Base-by-base conservation (phyloP, 2,888 invertebrate species). In the Lymantria monacha region DNA sequence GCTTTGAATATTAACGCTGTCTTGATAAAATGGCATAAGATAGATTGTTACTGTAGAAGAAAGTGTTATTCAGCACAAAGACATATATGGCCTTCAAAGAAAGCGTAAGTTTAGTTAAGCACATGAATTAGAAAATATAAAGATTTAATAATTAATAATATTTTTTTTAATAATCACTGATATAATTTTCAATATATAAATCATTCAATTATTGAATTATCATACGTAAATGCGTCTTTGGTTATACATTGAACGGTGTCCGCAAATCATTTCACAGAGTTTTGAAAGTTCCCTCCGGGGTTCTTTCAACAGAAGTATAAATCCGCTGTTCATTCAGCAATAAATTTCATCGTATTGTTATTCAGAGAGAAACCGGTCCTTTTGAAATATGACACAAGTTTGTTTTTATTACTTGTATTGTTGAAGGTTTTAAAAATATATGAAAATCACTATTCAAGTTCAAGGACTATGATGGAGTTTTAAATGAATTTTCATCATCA, bases 281-380 rank as follows among this genome's bases (percentile, higher is more conserved):
- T 77, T 68, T 56, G 53, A 68, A 75, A 75, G 66, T 72, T 71
- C 56, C 50, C 66, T 59, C 65, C 49, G 46, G 65, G 70, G 61
- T 69, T 64, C 57, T 65, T 69, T 53, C 57, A 59, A 56, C 57
- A 69, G 67, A 69, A 72, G 74, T 75, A 77, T 72, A 70, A 74
- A 78, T 74, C 72, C 61, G 60, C 64, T 63, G 69, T 69, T 77
- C 72, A 74, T 76, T 70, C 67, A 69, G 72, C 69, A 74, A 77
- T 78, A 81, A 76, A 82, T 80, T 79, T 71, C 58, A 63, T 68
- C 63, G 61, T 70, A 77, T 82, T 81, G 70, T 77, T 79, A 80
- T 81, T 82, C 77, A 71, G 57, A 59, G 66, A 55, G 68, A 63
- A 70, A 70, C 66, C 63, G 55, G 66, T 63, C 66, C 59, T 42